Evolutionary conservation across 2,888 invertebrate genomes (phyloP), one percentile per base, ranked within the genome.

Genomic region (Ochropleura leucogaster): DNA sequence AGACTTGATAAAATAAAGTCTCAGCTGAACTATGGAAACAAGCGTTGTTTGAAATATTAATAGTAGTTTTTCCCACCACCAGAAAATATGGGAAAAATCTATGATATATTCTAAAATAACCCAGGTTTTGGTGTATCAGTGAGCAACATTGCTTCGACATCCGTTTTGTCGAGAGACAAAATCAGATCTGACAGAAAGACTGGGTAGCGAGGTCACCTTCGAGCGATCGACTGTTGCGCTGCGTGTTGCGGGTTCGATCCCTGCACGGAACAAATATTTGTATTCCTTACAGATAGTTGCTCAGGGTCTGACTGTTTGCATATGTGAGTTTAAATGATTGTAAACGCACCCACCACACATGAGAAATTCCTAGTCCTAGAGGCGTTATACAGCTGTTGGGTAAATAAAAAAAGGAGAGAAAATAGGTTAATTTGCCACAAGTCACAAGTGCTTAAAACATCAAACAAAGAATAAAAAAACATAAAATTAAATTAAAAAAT

Each of bases 1-100:
- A 63, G 62, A 30, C 30, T 59, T 49, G 71, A 82, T 75, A 81
- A 72, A 10, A 63, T 66, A 71, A 71, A 72, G 40, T 46, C 14
- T 7, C 10, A 42, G 0, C 10, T 18, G 8, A 47, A 44, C 65
- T n/a, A 16, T 30, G 18, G 46, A 12, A 40, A 7, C 44, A 44
- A 44, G 30, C 1, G 2, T n/a, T 6, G 16, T 14, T 53, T 42
- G 51, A 57, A 40, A 44, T 55, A 62, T 18, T 16, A 49, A 40
- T 14, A 70, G 14, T 7, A 5, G 14, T 12, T 69, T 20, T 47
- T 49, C 4, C 20, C 12, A 16, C n/a, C n/a, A 8, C 9, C 0
- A 14, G 14, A 20, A 20, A 16, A 6, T 49, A 16, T 49, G 14
- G 49, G 16, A 49, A 6, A n/a, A 46, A 46, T 64, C 30, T 16